Base-by-base conservation (phyloP, 2,797 vertebrate genomes). In the Anolis apletophallus region DNA sequence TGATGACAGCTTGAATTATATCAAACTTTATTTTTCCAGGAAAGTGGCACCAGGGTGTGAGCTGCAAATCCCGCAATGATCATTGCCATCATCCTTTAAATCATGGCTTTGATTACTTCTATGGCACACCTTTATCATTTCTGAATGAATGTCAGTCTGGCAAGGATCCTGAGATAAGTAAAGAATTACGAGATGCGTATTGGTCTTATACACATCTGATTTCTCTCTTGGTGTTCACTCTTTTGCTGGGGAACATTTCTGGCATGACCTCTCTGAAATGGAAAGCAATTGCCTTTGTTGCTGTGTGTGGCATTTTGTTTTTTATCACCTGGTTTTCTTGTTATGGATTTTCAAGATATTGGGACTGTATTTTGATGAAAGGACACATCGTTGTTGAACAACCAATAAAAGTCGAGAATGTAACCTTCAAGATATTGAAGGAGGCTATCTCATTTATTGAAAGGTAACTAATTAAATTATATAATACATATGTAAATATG, bases 321-420 rank as follows among this genome's bases (percentile, higher is more conserved):
- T 94, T 97, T 16, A 23, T 92, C 0, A 90, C 94, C 52, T 98
- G 98, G 98, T 97, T 95, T 82, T 73, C 96, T 29, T 96, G 96
- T 12, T 98, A 98, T 69, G 94, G 95, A 59, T 93, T 97, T 34
- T 74, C 97, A 29, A 92, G 88, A 3, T 96, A 95, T 50, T 98
- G 98, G 98, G 98, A 98, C 91, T 98, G 98, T 89, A 96, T 98
- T 93, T 67, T 98, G 67, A 98, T 98, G 97, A 97, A 96, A 93
- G 96, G 98, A 93, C 92, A 97, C 14, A 95, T 97, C 0, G 95
- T 99, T 67, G 92, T 97, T 13, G 97, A 98, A 87, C 98, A 99
- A 93, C 98, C 98, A 0, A 94, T 98, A 94, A 92, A 95, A 0
- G 55, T 97, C 85, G 96, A 97, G 68, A 97, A 95, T 0, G 81